Evolutionary conservation across 2,797 vertebrate species (phyloP).

Genomic region (Anolis apletophallus): DNA sequence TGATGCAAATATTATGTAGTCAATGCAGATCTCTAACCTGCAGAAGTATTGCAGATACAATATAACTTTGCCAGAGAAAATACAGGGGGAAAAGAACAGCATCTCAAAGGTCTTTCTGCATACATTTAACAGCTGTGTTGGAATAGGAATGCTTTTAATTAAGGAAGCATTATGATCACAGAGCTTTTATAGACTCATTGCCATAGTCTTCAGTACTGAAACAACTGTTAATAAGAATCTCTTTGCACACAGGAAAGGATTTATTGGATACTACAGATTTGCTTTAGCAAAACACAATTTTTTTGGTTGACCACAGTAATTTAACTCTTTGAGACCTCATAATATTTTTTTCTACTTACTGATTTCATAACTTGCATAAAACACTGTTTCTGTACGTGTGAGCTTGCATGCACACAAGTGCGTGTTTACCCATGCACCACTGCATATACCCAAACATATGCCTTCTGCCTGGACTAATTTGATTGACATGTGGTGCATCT

Average conservation of each 20-base stretch:
- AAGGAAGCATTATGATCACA: neutral
- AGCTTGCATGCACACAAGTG: no score
- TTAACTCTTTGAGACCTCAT: neutral
- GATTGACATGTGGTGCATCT: neutral
- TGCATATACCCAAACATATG: neutral
- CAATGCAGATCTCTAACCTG: conserved; percentile 7
- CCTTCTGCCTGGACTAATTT: neutral
- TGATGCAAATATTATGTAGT: neutral
- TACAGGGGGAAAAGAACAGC: neutral
- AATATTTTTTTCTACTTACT: neutral
- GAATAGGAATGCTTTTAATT: conserved; percentile 10
- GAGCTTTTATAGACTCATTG: conserved; percentile 10
- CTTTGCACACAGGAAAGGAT: conserved; percentile 1
- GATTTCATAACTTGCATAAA: neutral
- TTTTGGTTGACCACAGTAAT: neutral
- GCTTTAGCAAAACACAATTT: neutral
- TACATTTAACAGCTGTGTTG: conserved; percentile 27
- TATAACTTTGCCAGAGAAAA: conserved; percentile 17
- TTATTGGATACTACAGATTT: conserved; percentile 1
- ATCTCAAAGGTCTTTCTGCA: neutral
- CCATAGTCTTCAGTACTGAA: neutral
- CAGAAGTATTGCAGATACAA: neutral
- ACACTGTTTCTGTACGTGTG: no score
- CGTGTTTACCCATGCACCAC: no score
- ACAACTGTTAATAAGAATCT: neutral